Evolutionary conservation across 2,888 invertebrate genomes (phyloP), one percentile per base, ranked within the genome.

Genomic region (Dryobotodes eremita): DNA sequence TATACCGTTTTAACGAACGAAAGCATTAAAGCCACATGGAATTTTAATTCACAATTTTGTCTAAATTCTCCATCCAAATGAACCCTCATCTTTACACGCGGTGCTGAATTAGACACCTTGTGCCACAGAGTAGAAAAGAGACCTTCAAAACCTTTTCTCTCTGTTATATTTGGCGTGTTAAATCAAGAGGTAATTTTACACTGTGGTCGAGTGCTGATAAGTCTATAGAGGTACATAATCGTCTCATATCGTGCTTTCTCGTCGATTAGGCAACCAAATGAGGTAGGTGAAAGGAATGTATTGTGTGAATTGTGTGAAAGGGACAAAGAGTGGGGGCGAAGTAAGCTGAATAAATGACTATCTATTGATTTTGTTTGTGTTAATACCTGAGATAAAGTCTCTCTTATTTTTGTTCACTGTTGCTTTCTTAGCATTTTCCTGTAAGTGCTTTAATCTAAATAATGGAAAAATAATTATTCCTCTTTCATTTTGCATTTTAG

Each of bases 221-320:
- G 77, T 89, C 71, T 90, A 87, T 82, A 87, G 76, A 81, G 85
- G 89, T 84, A 89, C 86, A 89, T 91, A 91, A 92, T 93, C 93
- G 91, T 91, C 92, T 91, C 92, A 93, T 94, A 94, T 95, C 95
- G 91, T 88, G 89, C 90, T 92, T 95, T 95, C 94, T 92, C 87
- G 90, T 89, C 95, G 92, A 94, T 95, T 94, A 93, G 90, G 88
- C 91, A 85, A 87, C 87, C 92, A 94, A 95, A 95, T 95, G 95
- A 94, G 90, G 90, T 91, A 94, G 90, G 90, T 91, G 93, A 89
- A 91, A 85, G 89, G 88, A 89, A 91, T 91, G 92, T 92, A 92
- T 93, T 91, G 92, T 92, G 92, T n/a, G n/a, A n/a, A n/a, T n/a
- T n/a, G n/a, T 90, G 92, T 89, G 91, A 92, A 90, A 90, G 92